These are phyloP conservation scores for Seira ritae DNA, from an alignment of 2,888 invertebrate species.

Conservation along the genomic window DNA sequence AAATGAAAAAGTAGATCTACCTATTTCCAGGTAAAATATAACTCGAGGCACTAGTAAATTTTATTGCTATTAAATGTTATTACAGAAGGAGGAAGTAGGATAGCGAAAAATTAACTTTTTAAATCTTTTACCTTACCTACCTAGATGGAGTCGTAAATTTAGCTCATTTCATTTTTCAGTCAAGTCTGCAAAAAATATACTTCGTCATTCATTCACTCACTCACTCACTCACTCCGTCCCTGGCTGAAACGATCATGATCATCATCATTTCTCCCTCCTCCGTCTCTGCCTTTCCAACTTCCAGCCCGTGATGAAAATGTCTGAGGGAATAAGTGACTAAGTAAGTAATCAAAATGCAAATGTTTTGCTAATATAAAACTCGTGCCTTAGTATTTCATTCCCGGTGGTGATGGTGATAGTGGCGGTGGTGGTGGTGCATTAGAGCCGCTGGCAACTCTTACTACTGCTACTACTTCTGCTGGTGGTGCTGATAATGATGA, in stretches of 20 bases:
- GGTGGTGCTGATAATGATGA: background rate
- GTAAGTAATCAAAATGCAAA: conserved; percentile 61
- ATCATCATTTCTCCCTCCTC: background rate
- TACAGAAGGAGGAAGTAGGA: background rate
- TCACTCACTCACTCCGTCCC: too few relatives aligned
- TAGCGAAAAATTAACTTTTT: conserved; percentile 5
- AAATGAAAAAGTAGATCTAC: background rate
- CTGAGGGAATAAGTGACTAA: background rate
- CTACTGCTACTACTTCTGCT: background rate
- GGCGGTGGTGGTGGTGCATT: background rate
- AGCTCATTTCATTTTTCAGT: too few relatives aligned
- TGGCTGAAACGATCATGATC: too few relatives aligned
- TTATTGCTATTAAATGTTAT: background rate
- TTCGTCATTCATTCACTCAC: too few relatives aligned
- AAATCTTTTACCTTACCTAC: too few relatives aligned
- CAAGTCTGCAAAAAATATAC: too few relatives aligned
- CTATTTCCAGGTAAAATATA: background rate
- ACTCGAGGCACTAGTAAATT: background rate
- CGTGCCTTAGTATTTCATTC: conserved; percentile 4
- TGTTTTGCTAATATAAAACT: conserved; percentile 35
- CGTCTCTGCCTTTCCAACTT: too few relatives aligned
- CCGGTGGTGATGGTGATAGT: background rate
- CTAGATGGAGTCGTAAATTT: background rate
- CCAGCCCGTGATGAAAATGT: conserved; percentile 18
- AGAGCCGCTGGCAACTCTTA: background rate